Base-by-base conservation (phyloP, 2,797 vertebrate species). In the Mionectes olivaceus region DNA sequence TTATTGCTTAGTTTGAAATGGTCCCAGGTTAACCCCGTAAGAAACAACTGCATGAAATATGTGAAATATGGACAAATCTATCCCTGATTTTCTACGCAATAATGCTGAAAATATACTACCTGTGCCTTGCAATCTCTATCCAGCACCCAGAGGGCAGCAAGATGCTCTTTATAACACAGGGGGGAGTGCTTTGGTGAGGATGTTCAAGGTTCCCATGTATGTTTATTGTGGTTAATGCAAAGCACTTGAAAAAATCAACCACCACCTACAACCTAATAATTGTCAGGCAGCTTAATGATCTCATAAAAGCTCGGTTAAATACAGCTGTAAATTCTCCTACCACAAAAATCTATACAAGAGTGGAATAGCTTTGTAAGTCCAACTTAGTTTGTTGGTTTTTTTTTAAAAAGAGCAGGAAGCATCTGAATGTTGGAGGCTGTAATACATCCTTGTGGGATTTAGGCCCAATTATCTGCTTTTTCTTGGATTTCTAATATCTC, bases 111-210 rank as follows among this genome's bases (percentile, higher is more conserved):
- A 68, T 14, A 0, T 17, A 5, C 16, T 43, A 28, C 13, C 23
- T 21, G 27, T 23, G 21, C 39, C 28, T 52, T 90, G 92, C 87
- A 90, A 43, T 93, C 28, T 92, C 77, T 64, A 49, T 87, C 32
- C 71, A 53, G 81, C 89, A 87, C 78, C 59, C 94, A 95, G 95
- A 44, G 46, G 92, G 93, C 95, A 94, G 92, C 87, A 87, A 74
- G 68, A 56, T 41, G 70, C 83, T 94, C 92, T 52, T 18, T 60
- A 8, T 28, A 23, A 23, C 0, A 27, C 49, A 70, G 55, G 77
- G 55, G 77, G 35, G 35, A 15, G 33, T 1, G 39, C 76, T 68
- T 37, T 32, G 50, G 19, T 17, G 69, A 14, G 22, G 15, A 24
- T 11, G 14, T 8, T 80, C 47, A 27, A 9, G 6, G 0, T 28